These are phyloP conservation scores for Tromatobia lineatoria DNA, from an alignment of 2,888 invertebrate species.

Conservation along the genomic window DNA sequence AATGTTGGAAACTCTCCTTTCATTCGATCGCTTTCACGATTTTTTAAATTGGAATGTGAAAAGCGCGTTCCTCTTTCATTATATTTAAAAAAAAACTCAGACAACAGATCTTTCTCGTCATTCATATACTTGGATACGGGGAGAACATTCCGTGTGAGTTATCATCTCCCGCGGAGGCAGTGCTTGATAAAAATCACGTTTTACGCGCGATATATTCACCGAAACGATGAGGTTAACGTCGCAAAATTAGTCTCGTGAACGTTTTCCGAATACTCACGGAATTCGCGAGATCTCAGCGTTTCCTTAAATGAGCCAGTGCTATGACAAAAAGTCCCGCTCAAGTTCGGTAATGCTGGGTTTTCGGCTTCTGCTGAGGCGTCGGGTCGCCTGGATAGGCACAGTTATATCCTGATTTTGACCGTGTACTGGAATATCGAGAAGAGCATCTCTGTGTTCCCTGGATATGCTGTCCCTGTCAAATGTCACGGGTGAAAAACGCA, in stretches of 20 bases:
- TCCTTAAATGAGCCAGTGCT: slow-evolving; percentile 85
- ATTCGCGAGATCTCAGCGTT: slow-evolving; percentile 16
- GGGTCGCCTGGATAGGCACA: slow-evolving; percentile 86
- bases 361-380: slow-evolving; percentile 85
- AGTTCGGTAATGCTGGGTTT: slow-evolving; percentile 86
- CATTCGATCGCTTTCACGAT: slow-evolving; percentile 30
- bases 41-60: slow-evolving; percentile 61
- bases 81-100: slow-evolving; percentile 25
- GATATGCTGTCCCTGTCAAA: slow-evolving; percentile 79
- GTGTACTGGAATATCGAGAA: slow-evolving; percentile 88
- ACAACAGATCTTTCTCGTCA: slow-evolving; percentile 32
- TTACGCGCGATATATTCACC: slow-evolving; percentile 56
- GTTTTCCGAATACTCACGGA: not conserved
- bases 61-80: slow-evolving; percentile 1
- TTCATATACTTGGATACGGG: slow-evolving; percentile 60
- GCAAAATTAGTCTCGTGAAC: slow-evolving; percentile 1
- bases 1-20: slow-evolving; percentile 42
- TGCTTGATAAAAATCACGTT: slow-evolving; percentile 73
- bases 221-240: slow-evolving; percentile 1
- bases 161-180: slow-evolving; percentile 75
- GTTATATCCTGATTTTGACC: slow-evolving; percentile 87
- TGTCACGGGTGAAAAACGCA: slow-evolving; percentile 82
- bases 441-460: slow-evolving; percentile 80
- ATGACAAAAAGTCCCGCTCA: slow-evolving; percentile 87
- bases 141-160: slow-evolving; percentile 38